A percentile compares a stretch with the other conserved stretches of the same genome.
Evolutionary conservation across 1,140 invertebrate species (phyloP).

Genomic region (Elymnias hypermnestra): DNA sequence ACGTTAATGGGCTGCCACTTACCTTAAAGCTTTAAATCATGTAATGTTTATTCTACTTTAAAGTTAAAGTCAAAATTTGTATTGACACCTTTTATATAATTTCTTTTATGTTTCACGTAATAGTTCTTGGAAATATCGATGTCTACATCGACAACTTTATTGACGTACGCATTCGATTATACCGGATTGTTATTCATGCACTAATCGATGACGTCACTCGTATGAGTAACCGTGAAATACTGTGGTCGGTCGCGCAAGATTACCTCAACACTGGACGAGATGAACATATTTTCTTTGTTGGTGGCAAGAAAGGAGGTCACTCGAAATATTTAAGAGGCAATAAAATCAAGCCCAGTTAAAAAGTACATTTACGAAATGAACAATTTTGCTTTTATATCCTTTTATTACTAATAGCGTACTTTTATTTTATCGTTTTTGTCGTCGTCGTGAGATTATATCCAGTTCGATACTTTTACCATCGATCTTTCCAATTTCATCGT

Average conservation of each 20-base stretch:
- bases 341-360: background rate
- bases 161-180: conserved; percentile 37
- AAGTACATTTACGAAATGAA: background rate
- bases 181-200: conserved; percentile 56
- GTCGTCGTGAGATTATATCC: too few species aligned
- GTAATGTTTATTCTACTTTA: too few species aligned
- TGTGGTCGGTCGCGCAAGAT: conserved; percentile 29
- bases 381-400: background rate
- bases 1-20: too few species aligned
- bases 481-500: too few species aligned
- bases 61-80: too few species aligned
- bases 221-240: conserved; percentile 47
- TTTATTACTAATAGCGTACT: too few species aligned
- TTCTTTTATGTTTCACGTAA: conserved; percentile 28
- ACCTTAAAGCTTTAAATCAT: too few species aligned
- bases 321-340: conserved; percentile 1
- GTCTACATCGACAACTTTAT: conserved; percentile 25
- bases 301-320: conserved; percentile 5
- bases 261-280: conserved; percentile 1
- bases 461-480: too few species aligned
- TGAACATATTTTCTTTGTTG: conserved; percentile 7
- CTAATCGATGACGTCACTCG: conserved; percentile 56
- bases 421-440: too few species aligned
- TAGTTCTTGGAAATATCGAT: conserved; percentile 30
- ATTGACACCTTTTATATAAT: too few species aligned